Evolutionary conservation across 2,113 vertebrate species (phyloP).

Genomic region (Talpa occidentalis): DNA sequence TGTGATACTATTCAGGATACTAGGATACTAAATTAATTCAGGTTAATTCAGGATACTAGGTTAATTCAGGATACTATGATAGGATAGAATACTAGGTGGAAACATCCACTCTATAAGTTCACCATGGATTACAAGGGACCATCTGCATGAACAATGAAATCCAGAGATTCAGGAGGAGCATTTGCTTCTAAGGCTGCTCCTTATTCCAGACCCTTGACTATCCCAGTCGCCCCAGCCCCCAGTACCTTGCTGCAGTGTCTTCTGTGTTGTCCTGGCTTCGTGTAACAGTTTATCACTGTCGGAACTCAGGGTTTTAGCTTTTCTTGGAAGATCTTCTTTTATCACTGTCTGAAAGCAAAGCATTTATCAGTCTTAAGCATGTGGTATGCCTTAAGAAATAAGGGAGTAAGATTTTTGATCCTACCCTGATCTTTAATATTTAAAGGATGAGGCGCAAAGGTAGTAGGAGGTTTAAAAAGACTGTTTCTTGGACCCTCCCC

Average conservation of each 20-base stretch:
- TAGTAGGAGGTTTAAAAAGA: not conserved
- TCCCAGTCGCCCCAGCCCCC: not conserved
- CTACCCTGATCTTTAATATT: not conserved
- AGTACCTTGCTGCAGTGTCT: constrained; percentile 87
- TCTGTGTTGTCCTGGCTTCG: constrained; percentile 84
- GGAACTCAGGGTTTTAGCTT: constrained; percentile 88
- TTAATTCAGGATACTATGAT: too few species aligned
- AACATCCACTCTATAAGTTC: not conserved
- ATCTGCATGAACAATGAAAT: not conserved
- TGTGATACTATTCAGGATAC: too few species aligned
- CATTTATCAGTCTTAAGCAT: constrained; percentile 37
- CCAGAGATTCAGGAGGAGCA: not conserved
- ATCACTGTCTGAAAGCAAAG: constrained; percentile 89
- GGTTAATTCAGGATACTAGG: too few species aligned
- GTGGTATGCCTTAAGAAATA: not conserved
- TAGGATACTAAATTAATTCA: too few species aligned
- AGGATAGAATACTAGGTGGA: not conserved
- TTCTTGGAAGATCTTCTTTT: constrained; percentile 88
- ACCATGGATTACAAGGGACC: not conserved
- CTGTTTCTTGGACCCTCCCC: too few species aligned
- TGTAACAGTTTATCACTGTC: constrained; percentile 84
- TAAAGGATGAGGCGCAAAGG: not conserved
- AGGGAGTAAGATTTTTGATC: not conserved
- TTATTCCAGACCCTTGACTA: not conserved
- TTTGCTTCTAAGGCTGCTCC: not conserved